Conservation (phyloP, 2,113 vertebrate species). For the Eubucco bourcierii region DNA sequence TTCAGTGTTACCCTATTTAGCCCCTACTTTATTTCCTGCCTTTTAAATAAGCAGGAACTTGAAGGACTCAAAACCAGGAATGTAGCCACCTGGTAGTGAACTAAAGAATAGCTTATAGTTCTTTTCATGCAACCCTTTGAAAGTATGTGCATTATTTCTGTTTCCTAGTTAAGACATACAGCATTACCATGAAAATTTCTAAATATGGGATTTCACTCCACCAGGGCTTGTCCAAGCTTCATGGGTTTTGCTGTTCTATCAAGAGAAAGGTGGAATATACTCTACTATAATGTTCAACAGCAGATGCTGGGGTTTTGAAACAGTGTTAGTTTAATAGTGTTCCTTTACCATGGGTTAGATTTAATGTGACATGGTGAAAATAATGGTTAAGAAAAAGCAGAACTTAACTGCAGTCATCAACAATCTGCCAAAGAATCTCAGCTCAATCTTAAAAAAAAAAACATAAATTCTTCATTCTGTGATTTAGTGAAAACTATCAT, state of each 20-base stretch:
- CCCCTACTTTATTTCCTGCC: neutral
- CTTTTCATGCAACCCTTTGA: neutral
- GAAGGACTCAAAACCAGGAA: neutral
- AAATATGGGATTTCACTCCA: neutral
- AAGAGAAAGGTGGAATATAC: neutral
- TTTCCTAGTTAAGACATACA: neutral
- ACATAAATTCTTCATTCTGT: neutral
- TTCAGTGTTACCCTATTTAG: neutral
- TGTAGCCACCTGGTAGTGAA: neutral
- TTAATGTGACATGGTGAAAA: neutral
- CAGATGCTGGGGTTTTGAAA: neutral
- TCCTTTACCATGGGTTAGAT: neutral
- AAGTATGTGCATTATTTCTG: neutral
- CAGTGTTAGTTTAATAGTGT: neutral
- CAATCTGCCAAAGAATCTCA: slow-evolving; percentile 14
- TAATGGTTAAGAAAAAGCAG: neutral
- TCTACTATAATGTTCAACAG: neutral
- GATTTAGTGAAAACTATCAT: neutral
- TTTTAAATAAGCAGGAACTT: neutral
- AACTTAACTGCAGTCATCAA: neutral
- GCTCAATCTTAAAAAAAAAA: slow-evolving; percentile 25
- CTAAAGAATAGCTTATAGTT: neutral
- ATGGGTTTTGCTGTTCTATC: neutral
- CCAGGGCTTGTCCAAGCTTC: neutral
- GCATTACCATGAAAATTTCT: neutral